A percentile compares a stretch with the other conserved stretches of the same genome.
Conservation (phyloP, 2,113 vertebrate species). For the Engystomops pustulosus region DNA sequence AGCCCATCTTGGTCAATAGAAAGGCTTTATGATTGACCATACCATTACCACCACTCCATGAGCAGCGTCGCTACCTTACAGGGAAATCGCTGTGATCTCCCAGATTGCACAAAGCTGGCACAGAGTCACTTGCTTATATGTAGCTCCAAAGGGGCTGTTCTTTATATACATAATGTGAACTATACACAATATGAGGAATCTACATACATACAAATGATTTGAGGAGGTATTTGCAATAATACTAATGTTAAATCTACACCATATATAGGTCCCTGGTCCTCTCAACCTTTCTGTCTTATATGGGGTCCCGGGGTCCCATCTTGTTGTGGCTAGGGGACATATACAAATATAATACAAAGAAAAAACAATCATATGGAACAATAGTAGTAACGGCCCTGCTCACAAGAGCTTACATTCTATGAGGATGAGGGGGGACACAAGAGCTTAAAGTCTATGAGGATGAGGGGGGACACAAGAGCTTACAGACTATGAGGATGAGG, state of each 20-base stretch:
- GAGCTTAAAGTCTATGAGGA: too few relatives aligned
- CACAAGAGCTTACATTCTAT: too few relatives aligned
- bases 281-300: too few relatives aligned
- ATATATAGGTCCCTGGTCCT: too few relatives aligned
- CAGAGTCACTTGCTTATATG: not conserved
- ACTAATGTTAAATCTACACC: not conserved
- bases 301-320: too few relatives aligned
- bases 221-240: not conserved
- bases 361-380: too few relatives aligned
- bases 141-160: not conserved
- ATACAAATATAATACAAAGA: too few relatives aligned
- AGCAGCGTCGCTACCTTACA: not conserved
- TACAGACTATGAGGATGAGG: too few relatives aligned
- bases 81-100: not conserved
- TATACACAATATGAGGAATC: not conserved
- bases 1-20: not conserved
- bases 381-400: too few relatives aligned
- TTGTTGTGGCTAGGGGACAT: too few relatives aligned
- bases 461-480: too few relatives aligned
- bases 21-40: not conserved
- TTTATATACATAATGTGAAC: not conserved
- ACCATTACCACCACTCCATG: not conserved
- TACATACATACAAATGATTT: not conserved
- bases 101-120: conserved; percentile 2
- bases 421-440: too few relatives aligned